Evolutionary conservation across 2,797 vertebrate species (phyloP).

Genomic region (Catharus ustulatus): DNA sequence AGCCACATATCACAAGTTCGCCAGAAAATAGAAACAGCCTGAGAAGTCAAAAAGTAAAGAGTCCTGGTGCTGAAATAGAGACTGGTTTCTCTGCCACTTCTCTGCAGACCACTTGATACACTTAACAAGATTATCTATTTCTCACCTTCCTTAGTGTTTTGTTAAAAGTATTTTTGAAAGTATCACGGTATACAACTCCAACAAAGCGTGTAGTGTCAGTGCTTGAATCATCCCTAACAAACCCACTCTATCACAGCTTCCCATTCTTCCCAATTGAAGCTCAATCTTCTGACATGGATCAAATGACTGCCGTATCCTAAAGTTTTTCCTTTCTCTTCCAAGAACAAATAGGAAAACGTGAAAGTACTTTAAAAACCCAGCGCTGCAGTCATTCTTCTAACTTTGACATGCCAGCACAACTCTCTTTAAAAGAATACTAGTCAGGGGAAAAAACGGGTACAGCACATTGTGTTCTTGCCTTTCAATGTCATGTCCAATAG

Average conservation of each 20-base stretch:
- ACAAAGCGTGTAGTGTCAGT: neutral
- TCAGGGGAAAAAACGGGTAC: fast-evolving
- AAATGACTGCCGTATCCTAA: neutral
- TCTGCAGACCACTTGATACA: neutral
- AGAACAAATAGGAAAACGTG: neutral
- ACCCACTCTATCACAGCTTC: neutral
- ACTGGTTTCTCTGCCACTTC: neutral
- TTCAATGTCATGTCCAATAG: neutral
- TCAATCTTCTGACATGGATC: neutral
- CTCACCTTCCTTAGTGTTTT: neutral
- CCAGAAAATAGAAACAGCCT: neutral
- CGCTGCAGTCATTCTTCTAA: neutral
- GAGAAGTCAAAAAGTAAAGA: neutral
- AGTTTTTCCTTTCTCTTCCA: neutral
- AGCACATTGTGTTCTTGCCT: neutral
- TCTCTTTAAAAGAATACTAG: neutral
- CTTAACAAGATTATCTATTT: neutral
- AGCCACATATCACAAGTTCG: neutral
- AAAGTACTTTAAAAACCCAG: neutral
- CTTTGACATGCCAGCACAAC: neutral
- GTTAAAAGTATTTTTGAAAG: neutral
- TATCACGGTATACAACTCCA: neutral
- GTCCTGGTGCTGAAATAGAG: neutral
- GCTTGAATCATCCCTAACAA: neutral
- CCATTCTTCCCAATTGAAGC: neutral